phyloP scores from a whole-genome alignment of 2,888 invertebrate species.

The Stenotaenia linearis region DNA sequence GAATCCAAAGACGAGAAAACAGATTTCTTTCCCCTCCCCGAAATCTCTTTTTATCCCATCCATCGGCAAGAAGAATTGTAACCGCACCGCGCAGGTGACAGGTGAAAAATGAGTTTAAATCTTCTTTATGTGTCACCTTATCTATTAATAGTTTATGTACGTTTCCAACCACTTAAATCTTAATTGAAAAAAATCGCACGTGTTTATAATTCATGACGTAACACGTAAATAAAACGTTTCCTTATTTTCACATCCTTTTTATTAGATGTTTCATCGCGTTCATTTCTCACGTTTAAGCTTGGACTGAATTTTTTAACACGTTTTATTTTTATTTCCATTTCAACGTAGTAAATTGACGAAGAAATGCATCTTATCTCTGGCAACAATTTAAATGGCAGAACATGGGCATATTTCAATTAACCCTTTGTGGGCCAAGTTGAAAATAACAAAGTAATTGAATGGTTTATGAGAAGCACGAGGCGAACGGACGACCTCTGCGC shows the following conservation, averaged over 20 bases:
- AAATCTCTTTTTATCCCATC: neutral
- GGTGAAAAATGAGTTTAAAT: constrained; percentile 1
- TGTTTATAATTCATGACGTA: neutral
- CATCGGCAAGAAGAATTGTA: neutral
- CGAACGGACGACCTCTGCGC: constrained; percentile 23
- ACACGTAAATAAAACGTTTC: constrained; percentile 7
- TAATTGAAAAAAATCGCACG: neutral
- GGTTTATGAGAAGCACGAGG: constrained; percentile 8
- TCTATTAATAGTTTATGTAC: neutral
- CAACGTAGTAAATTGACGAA: neutral
- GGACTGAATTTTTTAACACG: neutral
- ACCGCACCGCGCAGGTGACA: neutral
- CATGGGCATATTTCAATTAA: constrained; percentile 24
- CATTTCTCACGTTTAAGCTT: neutral
- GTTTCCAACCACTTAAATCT: neutral
- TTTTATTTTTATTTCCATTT: neutral
- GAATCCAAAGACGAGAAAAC: neutral
- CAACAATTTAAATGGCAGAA: constrained; percentile 21
- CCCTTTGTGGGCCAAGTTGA: constrained; percentile 24
- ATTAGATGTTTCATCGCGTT: neutral
- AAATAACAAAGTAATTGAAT: constrained; percentile 26
- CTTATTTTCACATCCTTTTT: neutral
- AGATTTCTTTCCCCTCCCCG: neutral
- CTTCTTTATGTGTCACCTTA: neutral
- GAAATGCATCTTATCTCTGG: constrained; percentile 2